A percentile compares a stretch with the other conserved stretches of the same genome.
These are phyloP conservation scores for Lycodopsis pacificus DNA, from an alignment of 2,797 vertebrate species.

Conservation along the genomic window DNA sequence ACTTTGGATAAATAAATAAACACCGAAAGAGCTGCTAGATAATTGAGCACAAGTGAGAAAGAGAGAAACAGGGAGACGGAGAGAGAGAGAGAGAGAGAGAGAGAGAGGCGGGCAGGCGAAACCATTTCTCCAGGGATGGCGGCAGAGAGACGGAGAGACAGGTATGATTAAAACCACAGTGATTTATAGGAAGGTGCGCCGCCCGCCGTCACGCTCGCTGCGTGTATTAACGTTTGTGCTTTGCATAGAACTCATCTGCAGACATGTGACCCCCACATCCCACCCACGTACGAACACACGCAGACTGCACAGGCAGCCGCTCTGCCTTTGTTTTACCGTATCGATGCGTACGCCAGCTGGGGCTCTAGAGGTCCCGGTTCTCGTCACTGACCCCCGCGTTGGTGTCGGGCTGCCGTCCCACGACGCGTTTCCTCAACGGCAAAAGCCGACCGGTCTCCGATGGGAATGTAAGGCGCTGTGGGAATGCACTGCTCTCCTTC, in stretches of 20 bases:
- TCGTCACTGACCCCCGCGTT: slow-evolving; percentile 38
- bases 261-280: slow-evolving; percentile 53
- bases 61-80: slow-evolving; percentile 83
- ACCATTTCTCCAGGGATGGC: slow-evolving; percentile 86
- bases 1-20: slow-evolving; percentile 97
- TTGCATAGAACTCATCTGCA: slow-evolving; percentile 80
- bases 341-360: slow-evolving; percentile 40
- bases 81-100: slow-evolving; percentile 81
- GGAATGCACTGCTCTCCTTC: not conserved
- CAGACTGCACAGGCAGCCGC: slow-evolving; percentile 48
- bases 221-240: slow-evolving; percentile 72
- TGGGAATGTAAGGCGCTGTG: not conserved
- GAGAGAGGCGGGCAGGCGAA: slow-evolving; percentile 80
- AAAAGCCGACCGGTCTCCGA: slow-evolving; percentile 32
- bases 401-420: slow-evolving; percentile 52
- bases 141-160: slow-evolving; percentile 83
- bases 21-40: slow-evolving; percentile 91
- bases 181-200: slow-evolving; percentile 95
- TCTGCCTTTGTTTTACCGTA: slow-evolving; percentile 36
- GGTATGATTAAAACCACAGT: slow-evolving; percentile 95
- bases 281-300: slow-evolving; percentile 59
- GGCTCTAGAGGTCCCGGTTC: slow-evolving; percentile 44
- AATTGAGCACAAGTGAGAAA: slow-evolving; percentile 92
- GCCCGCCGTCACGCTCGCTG: slow-evolving; percentile 83
- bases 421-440: slow-evolving; percentile 22